A percentile compares a stretch with the other conserved stretches of the same genome.
Conservation (phyloP, 1,140 invertebrate genomes). For the Acromyrmex charruanus region DNA sequence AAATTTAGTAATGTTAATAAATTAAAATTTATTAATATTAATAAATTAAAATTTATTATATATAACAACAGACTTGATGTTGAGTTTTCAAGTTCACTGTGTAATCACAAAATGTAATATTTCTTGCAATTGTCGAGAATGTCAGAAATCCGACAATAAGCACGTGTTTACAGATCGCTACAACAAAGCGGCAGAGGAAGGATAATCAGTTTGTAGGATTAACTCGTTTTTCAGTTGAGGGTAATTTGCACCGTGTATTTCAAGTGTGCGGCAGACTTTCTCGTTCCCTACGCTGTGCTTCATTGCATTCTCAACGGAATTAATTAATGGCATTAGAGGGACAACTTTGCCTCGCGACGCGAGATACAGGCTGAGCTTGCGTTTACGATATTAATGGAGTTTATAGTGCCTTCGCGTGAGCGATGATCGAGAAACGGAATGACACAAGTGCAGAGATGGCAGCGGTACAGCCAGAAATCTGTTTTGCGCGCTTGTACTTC, state of each 20-base stretch:
- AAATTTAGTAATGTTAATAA: neutral
- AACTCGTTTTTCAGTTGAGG: slow-evolving; percentile 2
- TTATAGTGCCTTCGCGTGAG: slow-evolving; percentile 39
- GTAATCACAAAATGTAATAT: neutral
- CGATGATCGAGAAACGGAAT: slow-evolving; percentile 25
- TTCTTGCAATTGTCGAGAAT: neutral
- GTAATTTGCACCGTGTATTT: slow-evolving; percentile 14
- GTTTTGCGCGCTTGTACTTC: neutral
- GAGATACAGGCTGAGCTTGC: neutral
- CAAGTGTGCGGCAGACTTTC: slow-evolving; percentile 11
- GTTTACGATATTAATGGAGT: slow-evolving; percentile 48
- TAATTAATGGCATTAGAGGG: slow-evolving; percentile 52
- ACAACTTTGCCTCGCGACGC: slow-evolving; percentile 21
- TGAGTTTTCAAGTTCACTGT: neutral
- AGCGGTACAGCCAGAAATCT: neutral
- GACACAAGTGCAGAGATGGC: neutral
- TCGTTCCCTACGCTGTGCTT: neutral
- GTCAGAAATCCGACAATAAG: neutral
- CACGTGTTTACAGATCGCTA: neutral
- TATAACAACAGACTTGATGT: neutral
- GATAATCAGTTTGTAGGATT: slow-evolving; percentile 38
- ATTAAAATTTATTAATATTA: too few species aligned
- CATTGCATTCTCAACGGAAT: slow-evolving; percentile 46
- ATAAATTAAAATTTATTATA: too few species aligned
- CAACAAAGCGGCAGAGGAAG: neutral